phyloP scores from a whole-genome alignment of 2,797 vertebrate genomes.

The Sternarchorhynchus goeldii region DNA sequence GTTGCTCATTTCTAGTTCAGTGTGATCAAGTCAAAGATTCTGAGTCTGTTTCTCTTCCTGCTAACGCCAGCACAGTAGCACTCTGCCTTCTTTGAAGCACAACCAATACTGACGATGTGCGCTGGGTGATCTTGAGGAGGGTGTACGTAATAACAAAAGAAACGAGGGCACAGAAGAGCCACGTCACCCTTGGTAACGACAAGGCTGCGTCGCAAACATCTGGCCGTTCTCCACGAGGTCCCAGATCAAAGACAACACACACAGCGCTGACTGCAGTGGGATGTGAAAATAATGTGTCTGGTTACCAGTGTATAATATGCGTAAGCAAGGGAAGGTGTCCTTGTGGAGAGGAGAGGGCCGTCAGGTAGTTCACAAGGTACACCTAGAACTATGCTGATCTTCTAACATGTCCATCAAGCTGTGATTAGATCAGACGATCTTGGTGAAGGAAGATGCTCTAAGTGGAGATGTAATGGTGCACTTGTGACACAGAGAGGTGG shows the following conservation, averaged over 20 bases:
- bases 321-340: neutral
- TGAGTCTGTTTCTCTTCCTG: neutral
- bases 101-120: neutral
- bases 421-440: slow-evolving; percentile 37
- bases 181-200: neutral
- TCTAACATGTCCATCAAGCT: slow-evolving; percentile 53
- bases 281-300: neutral
- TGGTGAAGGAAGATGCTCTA: slow-evolving; percentile 46
- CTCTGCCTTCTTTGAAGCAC: neutral
- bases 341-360: neutral
- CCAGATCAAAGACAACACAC: neutral
- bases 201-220: neutral
- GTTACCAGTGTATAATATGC: neutral
- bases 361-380: neutral
- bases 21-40: neutral
- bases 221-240: neutral
- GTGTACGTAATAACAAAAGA: neutral
- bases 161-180: neutral
- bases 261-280: neutral
- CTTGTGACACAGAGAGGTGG: slow-evolving; percentile 5
- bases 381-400: slow-evolving; percentile 13
- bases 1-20: neutral
- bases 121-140: neutral
- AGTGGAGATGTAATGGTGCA: slow-evolving; percentile 27
- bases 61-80: neutral